Evolutionary conservation across 2,113 vertebrate species (phyloP).

Genomic region (Pogona vitticeps): DNA sequence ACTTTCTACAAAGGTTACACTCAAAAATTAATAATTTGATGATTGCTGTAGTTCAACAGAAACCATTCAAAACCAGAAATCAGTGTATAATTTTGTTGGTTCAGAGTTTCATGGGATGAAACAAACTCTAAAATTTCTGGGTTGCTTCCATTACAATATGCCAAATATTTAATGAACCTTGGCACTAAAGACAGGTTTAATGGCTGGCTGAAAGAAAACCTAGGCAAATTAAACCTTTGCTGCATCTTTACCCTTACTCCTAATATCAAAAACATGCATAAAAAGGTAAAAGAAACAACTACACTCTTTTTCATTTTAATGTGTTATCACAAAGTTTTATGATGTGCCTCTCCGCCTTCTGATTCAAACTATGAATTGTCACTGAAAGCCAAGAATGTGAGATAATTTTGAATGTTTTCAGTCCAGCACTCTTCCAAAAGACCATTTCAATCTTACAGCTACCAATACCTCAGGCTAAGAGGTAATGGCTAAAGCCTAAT

Average conservation of each 20-base stretch:
- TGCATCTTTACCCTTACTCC: not conserved
- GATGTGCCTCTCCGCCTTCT: not conserved
- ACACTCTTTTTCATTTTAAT: not conserved
- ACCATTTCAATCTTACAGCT: not conserved
- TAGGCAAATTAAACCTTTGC: not conserved
- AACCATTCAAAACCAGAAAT: slow-evolving; percentile 60
- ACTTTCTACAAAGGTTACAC: slow-evolving; percentile 54
- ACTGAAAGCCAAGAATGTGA: not conserved
- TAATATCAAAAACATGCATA: not conserved
- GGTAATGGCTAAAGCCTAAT: too few relatives aligned
- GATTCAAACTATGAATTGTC: not conserved
- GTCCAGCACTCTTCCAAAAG: not conserved
- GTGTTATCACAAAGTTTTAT: not conserved
- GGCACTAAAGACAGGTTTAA: not conserved
- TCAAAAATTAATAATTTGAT: slow-evolving; percentile 55
- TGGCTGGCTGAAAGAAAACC: not conserved
- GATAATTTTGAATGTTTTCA: not conserved
- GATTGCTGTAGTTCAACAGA: slow-evolving; percentile 36
- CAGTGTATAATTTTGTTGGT: slow-evolving; percentile 37
- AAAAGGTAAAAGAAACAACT: not conserved
- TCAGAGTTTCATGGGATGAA: slow-evolving; percentile 50
- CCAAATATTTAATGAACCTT: not conserved
- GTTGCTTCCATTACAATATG: not conserved
- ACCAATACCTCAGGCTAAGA: too few relatives aligned
- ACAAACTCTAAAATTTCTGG: slow-evolving; percentile 18